These are phyloP conservation scores for Myrmophylax atrothorax DNA, from an alignment of 2,113 vertebrate genomes.

Conservation along the genomic window DNA sequence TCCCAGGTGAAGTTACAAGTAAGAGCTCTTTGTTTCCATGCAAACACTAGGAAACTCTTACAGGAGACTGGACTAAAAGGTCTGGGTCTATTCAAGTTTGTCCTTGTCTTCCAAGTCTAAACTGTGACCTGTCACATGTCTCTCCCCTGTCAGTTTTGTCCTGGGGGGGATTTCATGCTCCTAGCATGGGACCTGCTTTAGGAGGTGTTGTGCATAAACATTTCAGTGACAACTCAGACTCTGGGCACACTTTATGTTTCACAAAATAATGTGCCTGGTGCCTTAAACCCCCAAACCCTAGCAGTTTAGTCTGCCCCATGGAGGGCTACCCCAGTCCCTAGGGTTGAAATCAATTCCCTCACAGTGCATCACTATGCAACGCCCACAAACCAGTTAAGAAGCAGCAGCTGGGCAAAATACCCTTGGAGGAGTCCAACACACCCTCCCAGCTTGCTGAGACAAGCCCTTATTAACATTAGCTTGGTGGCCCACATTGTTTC, in stretches of 20 bases:
- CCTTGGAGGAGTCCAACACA: accelerated
- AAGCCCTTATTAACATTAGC: background rate
- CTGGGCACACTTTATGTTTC: background rate
- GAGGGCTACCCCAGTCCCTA: background rate
- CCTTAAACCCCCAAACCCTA: background rate
- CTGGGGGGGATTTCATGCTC: background rate
- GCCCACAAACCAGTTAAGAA: background rate
- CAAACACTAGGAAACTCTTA: background rate
- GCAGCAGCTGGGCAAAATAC: background rate
- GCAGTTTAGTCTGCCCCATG: background rate
- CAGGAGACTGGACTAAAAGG: background rate
- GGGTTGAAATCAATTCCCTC: background rate
- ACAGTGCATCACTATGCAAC: background rate
- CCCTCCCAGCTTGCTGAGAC: accelerated
- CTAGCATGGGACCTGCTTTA: accelerated
- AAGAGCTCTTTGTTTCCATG: background rate
- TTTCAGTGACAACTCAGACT: background rate
- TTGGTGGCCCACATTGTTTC: background rate
- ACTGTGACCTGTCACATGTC: background rate
- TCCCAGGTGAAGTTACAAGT: background rate
- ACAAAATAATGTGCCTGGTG: background rate
- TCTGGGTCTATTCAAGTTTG: background rate
- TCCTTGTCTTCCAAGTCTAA: background rate
- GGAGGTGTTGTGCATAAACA: background rate
- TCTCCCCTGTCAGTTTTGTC: background rate